phyloP scores from a whole-genome alignment of 2,113 vertebrate genomes.

The Melanotaenia duboulayi region DNA sequence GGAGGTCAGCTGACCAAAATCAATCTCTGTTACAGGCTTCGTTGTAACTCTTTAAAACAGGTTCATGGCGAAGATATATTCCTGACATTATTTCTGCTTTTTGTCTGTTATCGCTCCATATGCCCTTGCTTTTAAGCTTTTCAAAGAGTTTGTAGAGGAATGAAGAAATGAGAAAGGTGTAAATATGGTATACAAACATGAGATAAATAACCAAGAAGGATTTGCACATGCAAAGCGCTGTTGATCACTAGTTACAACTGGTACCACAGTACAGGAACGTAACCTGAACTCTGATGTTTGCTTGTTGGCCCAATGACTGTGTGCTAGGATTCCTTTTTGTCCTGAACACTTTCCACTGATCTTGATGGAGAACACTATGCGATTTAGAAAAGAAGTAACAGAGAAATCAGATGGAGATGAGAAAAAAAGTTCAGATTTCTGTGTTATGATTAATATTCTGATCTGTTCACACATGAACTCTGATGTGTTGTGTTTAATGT shows the following conservation, averaged over 20 bases:
- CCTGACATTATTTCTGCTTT: slow-evolving; percentile 40
- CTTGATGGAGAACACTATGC: no score
- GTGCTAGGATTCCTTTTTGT: neutral
- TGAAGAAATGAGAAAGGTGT: neutral
- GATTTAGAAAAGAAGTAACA: no score
- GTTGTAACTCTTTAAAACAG: slow-evolving; percentile 70
- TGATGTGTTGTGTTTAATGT: neutral
- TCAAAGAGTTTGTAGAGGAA: slow-evolving; percentile 3
- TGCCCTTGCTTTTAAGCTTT: slow-evolving; percentile 53
- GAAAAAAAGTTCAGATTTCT: neutral
- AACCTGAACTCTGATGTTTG: slow-evolving; percentile 15
- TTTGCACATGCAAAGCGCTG: slow-evolving; percentile 22
- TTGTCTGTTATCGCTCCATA: slow-evolving; percentile 36
- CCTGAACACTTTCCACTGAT: neutral
- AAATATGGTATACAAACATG: slow-evolving; percentile 27
- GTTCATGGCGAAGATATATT: slow-evolving; percentile 63
- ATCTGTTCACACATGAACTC: neutral
- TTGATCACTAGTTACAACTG: slow-evolving; percentile 17
- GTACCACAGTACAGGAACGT: neutral
- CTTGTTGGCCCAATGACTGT: neutral
- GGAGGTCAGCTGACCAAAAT: slow-evolving; percentile 77
- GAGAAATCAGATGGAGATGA: no score
- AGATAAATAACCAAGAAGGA: slow-evolving; percentile 14
- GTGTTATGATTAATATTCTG: neutral
- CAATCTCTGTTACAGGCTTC: slow-evolving; percentile 69